phyloP scores from a whole-genome alignment of 2,113 vertebrate genomes.

The Rhea pennata region DNA sequence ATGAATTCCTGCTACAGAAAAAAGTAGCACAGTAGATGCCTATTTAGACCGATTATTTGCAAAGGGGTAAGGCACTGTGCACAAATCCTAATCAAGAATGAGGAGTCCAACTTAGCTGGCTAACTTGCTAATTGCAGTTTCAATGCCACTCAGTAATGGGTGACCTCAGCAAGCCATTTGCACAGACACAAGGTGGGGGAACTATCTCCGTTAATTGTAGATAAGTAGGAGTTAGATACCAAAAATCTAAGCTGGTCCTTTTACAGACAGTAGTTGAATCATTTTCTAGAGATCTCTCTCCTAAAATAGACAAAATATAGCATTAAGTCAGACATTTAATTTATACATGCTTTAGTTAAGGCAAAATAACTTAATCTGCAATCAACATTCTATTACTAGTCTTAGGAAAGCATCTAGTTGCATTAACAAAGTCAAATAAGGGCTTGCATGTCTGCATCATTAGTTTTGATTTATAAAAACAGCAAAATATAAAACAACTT shows the following conservation, averaged over 20 bases:
- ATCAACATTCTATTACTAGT: not conserved
- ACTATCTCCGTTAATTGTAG: not conserved
- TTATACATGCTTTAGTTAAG: not conserved
- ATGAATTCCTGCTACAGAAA: not conserved
- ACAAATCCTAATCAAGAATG: not conserved
- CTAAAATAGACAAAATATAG: not conserved
- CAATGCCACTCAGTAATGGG: not conserved
- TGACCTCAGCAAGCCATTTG: not conserved
- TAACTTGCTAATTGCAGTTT: not conserved
- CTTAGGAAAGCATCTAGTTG: not conserved
- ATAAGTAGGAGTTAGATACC: rapidly evolving
- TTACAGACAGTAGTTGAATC: not conserved
- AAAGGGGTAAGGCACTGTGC: not conserved
- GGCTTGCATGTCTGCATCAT: not conserved
- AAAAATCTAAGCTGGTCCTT: not conserved
- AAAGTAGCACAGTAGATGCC: not conserved
- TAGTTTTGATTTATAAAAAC: not conserved
- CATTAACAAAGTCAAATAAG: not conserved
- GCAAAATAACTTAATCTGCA: not conserved
- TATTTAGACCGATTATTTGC: not conserved
- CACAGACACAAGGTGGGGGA: not conserved
- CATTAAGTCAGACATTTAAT: not conserved
- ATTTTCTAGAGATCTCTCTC: not conserved
- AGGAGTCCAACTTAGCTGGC: not conserved
- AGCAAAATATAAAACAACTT: not conserved